Percentiles rank a stretch among this genome's conserved stretches.
These are phyloP conservation scores for Maniola jurtina DNA, from an alignment of 1,140 invertebrate species.

Conservation along the genomic window DNA sequence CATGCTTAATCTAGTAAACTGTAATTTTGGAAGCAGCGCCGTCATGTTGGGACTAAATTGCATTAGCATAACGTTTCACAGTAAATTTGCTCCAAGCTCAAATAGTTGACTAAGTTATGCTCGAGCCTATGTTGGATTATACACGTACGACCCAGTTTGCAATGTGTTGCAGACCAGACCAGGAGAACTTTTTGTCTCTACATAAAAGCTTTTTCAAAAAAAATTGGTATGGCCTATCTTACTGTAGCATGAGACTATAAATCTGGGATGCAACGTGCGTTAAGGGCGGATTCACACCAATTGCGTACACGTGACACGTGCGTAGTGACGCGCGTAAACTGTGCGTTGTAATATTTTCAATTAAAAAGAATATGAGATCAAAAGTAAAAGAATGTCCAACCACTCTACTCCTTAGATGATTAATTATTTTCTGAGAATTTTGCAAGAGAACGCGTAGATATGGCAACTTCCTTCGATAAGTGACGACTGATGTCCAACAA, in stretches of 20 bases:
- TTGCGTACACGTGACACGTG: no score
- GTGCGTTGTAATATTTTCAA: no score
- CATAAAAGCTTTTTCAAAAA: no score
- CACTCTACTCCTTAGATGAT: slow-evolving; percentile 2
- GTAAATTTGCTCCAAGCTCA: background rate
- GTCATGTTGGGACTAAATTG: slow-evolving; percentile 4
- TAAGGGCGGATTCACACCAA: no score
- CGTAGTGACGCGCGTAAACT: no score
- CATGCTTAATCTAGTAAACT: background rate
- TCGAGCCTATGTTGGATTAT: background rate
- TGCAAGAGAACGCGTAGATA: slow-evolving; percentile 14
- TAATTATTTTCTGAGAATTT: slow-evolving; percentile 8
- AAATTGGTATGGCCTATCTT: no score
- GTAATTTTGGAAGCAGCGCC: background rate
- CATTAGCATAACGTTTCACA: background rate
- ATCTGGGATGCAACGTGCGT: no score
- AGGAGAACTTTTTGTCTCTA: background rate
- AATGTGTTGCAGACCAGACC: background rate
- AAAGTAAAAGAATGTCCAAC: background rate
- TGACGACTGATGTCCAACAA: slow-evolving; percentile 12
- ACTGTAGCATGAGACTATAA: no score
- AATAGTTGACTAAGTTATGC: slow-evolving; percentile 4
- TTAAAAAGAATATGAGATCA: no score
- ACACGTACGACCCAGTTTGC: background rate
- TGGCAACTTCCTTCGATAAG: slow-evolving; percentile 23